Percentiles rank a stretch among this genome's conserved stretches.
Evolutionary conservation across 1,140 invertebrate genomes (phyloP).

Genomic region (Drosophila subpulchrella): DNA sequence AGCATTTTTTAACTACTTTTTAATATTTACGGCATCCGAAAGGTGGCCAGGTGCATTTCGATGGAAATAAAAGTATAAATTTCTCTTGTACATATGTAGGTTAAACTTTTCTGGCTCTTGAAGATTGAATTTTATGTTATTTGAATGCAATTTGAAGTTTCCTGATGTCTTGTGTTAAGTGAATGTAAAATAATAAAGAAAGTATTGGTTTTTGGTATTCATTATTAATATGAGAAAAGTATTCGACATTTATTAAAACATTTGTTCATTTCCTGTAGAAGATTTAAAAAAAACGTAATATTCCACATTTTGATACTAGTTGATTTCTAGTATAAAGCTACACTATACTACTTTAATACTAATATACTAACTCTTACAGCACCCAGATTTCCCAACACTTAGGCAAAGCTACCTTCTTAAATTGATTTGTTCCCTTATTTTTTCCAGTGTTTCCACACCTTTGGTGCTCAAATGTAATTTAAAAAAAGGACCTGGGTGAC

Average conservation of each 20-base stretch:
- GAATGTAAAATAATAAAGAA: not conserved
- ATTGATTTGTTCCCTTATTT: not conserved
- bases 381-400: not conserved
- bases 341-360: too few species aligned
- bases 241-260: too few species aligned
- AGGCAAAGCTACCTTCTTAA: not conserved
- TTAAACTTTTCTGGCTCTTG: not conserved
- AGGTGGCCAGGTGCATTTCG: slow-evolving; percentile 55
- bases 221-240: too few species aligned
- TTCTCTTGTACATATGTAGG: not conserved
- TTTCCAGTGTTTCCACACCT: slow-evolving; percentile 65
- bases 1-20: slow-evolving; percentile 68
- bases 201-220: too few species aligned
- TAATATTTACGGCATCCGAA: slow-evolving; percentile 60
- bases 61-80: not conserved
- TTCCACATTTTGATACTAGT: too few species aligned
- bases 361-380: too few species aligned
- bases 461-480: slow-evolving; percentile 77
- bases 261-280: too few species aligned
- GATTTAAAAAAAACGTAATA: too few species aligned
- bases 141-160: not conserved
- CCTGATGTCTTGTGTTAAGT: not conserved
- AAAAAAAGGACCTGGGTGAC: slow-evolving; percentile 14
- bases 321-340: too few species aligned
- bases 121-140: slow-evolving; percentile 3